Percentiles rank a stretch among this genome's conserved stretches.
phyloP scores from a whole-genome alignment of 2,888 invertebrate species.

The Crepidodera aurea region DNA sequence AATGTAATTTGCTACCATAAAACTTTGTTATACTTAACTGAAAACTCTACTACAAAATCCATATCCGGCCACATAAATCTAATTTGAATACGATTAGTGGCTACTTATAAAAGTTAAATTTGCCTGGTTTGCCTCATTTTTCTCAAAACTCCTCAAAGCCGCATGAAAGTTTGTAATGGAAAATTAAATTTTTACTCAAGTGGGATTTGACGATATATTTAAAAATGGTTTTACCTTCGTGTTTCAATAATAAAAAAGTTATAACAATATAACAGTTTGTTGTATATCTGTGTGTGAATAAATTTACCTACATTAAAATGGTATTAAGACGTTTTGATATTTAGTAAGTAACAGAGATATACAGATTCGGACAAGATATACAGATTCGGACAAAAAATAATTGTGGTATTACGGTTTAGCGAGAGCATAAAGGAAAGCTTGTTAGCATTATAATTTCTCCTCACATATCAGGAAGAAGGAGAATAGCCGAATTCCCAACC shows the following conservation, averaged over 20 bases:
- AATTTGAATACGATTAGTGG: constrained; percentile 28
- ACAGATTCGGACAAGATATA: too few species aligned
- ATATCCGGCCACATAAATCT: constrained; percentile 21
- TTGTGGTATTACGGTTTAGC: too few species aligned
- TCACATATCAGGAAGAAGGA: too few species aligned
- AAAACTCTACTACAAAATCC: constrained; percentile 6
- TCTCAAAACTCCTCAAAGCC: constrained; percentile 16
- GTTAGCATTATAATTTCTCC: too few species aligned
- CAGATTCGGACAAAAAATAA: too few species aligned
- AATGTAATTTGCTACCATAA: background rate
- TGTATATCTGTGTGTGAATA: too few species aligned
- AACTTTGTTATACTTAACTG: background rate
- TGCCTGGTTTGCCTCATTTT: constrained; percentile 19
- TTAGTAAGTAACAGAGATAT: too few species aligned
- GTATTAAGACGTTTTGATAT: too few species aligned
- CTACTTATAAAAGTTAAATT: constrained; percentile 29
- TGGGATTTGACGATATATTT: constrained; percentile 6
- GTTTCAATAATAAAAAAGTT: background rate
- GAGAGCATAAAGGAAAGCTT: too few species aligned
- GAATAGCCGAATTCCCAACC: too few species aligned
- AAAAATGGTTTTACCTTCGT: background rate
- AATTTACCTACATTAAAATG: too few species aligned
- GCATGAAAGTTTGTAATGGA: constrained; percentile 22
- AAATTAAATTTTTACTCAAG: constrained; percentile 21
- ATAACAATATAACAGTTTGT: too few species aligned